A percentile compares a stretch with the other conserved stretches of the same genome.
phyloP scores from a whole-genome alignment of 2,888 invertebrate genomes.

The Melieria crassipennis region DNA sequence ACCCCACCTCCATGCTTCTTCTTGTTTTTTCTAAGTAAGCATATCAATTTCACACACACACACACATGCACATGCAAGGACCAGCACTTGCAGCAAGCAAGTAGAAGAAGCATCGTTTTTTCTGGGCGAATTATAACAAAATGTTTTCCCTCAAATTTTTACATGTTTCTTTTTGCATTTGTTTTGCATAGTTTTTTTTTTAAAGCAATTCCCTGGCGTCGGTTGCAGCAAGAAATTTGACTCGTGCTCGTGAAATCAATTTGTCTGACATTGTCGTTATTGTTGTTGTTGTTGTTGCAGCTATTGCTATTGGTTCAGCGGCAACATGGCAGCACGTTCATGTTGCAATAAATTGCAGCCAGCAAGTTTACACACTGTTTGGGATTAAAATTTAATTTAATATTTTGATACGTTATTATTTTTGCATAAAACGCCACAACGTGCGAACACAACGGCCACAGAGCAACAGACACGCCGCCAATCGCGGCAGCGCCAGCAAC shows the following conservation, averaged over 20 bases:
- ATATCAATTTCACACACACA: constrained; percentile 26
- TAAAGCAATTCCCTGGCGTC: no score
- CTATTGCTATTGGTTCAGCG: not conserved
- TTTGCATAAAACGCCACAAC: constrained; percentile 48
- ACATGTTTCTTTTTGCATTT: no score
- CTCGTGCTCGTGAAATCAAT: constrained; percentile 57
- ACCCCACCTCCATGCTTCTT: no score
- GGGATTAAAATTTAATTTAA: constrained; percentile 60
- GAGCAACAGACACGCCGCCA: no score
- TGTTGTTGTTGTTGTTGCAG: no score
- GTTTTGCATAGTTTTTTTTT: no score
- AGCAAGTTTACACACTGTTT: constrained; percentile 45
- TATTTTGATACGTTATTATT: constrained; percentile 51
- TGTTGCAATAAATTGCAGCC: not conserved
- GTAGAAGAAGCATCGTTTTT: constrained; percentile 2
- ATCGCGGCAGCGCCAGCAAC: no score
- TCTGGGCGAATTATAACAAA: constrained; percentile 39
- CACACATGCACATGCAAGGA: no score
- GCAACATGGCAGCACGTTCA: not conserved
- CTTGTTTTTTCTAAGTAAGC: constrained; percentile 23
- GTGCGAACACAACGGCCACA: no score
- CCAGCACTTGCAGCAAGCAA: not conserved
- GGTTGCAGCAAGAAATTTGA: constrained; percentile 34
- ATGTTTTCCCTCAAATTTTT: not conserved
- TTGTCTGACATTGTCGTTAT: constrained; percentile 46